These are phyloP conservation scores for Oxyura jamaicensis DNA, from an alignment of 2,113 vertebrate genomes.

Conservation along the genomic window DNA sequence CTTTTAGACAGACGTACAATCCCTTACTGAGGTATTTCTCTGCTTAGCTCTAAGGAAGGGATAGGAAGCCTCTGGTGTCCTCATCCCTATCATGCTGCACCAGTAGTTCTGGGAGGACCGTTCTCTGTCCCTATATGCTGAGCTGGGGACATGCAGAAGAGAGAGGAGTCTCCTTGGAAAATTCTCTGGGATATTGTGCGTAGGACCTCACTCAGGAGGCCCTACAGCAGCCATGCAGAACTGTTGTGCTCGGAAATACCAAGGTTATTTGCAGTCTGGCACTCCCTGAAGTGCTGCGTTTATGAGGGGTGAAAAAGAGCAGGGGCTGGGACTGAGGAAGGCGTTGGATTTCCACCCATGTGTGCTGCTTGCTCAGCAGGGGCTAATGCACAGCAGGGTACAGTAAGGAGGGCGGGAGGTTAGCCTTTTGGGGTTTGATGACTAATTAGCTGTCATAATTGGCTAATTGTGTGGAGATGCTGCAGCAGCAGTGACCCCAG, in stretches of 20 bases:
- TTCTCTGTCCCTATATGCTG: neutral
- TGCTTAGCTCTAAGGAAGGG: neutral
- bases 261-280: neutral
- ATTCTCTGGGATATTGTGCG: neutral
- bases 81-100: neutral
- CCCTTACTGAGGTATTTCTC: neutral
- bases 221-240: neutral
- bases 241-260: neutral
- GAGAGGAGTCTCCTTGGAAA: neutral
- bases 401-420: neutral
- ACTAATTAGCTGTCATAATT: slow-evolving; percentile 49
- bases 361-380: neutral
- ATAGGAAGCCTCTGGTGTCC: neutral
- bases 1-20: neutral
- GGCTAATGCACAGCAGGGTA: neutral
- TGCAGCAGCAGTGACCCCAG: neutral
- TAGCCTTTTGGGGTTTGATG: slow-evolving; percentile 12
- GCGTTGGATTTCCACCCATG: neutral
- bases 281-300: neutral
- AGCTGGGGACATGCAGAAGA: neutral
- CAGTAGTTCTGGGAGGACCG: neutral
- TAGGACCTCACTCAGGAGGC: neutral
- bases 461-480: slow-evolving; percentile 28
- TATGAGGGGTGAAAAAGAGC: neutral
- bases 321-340: neutral